These are phyloP conservation scores for Andrena camellia DNA, from an alignment of 2,888 invertebrate genomes.

Conservation along the genomic window DNA sequence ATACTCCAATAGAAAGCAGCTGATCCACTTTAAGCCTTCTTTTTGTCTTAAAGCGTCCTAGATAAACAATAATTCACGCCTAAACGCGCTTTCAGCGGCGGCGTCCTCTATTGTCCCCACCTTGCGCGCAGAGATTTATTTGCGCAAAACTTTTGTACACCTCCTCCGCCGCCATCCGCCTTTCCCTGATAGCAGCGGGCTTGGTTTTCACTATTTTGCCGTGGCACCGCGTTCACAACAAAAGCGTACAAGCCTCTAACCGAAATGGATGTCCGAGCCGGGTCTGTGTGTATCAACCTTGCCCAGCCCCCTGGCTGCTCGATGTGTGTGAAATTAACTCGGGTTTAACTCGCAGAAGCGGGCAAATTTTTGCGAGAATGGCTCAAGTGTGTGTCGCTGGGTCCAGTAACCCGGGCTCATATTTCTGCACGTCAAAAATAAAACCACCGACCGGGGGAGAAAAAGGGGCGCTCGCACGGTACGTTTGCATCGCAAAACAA, in stretches of 20 bases:
- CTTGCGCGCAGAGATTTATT: conserved; percentile 74
- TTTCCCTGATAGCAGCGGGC: conserved; percentile 66
- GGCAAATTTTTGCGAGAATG: conserved; percentile 35
- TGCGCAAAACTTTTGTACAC: conserved; percentile 72
- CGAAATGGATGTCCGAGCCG: conserved; percentile 63
- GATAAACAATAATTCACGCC: conserved; percentile 75
- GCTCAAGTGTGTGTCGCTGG: conserved; percentile 23
- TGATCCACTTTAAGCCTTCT: conserved; percentile 73
- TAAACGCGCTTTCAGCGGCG: conserved; percentile 74
- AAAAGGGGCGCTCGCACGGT: conserved; percentile 11
- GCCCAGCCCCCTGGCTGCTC: conserved; percentile 30
- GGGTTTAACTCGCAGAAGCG: conserved; percentile 43
- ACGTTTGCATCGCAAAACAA: conserved; percentile 11
- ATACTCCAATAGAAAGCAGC: conserved; percentile 68
- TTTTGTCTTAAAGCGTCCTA: conserved; percentile 71
- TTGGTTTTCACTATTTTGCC: conserved; percentile 68
- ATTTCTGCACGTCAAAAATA: conserved; percentile 36
- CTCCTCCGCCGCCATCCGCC: conserved; percentile 42
- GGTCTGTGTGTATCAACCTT: conserved; percentile 56
- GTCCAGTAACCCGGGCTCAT: conserved; percentile 35
- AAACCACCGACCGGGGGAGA: neutral
- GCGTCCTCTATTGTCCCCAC: conserved; percentile 69
- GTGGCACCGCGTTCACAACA: conserved; percentile 59
- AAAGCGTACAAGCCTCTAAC: conserved; percentile 58
- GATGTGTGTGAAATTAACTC: conserved; percentile 65